Base-by-base conservation (phyloP, 2,113 vertebrate species). In the Notothenia coriiceps region DNA sequence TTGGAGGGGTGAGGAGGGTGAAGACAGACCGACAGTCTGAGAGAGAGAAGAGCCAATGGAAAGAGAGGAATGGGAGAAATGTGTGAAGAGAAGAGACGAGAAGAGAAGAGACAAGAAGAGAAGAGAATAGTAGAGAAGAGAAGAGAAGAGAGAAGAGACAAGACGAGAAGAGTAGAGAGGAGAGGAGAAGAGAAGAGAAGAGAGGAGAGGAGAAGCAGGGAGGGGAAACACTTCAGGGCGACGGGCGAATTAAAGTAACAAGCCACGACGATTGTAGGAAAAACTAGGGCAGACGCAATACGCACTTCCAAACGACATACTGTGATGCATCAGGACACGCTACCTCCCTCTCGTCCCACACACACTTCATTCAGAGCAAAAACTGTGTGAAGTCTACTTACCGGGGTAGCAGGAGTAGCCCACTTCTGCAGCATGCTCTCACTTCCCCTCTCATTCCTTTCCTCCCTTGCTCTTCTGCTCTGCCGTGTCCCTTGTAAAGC, bases 301-400 rank as follows among this genome's bases (percentile, higher is more conserved):
- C 77, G 79, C 78, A 89, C 79, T 86, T 77, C 80, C 77, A 81
- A 80, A 90, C 73, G 71, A 76, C 81, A 88, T 47, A 81, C 72
- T 82, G 79, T 70, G 77, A 86, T 74, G 79, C 80, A 75, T 79
- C 49, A 80, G 65, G 46, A 82, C 77, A 75, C 75, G 72, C 46
- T 33, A 63, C 49, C 44, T 20, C 71, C 6, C 63, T 29, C 22
- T 52, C 74, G 15, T 63, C 20, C 68, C 22, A 78, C 80, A 78
- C 72, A 70, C 84, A 81, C 79, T 81, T 87, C 83, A 85, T 83
- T 91, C 61, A 74, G 65, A 84, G 81, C 60, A 85, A 79, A 54
- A 91, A 87, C 77, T 89, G 82, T 76, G 74, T 81, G 67, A 86
- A 89, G 89, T 86, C 82, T 87, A 82, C 92, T 95, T 90, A 95